Percentiles rank a stretch among this genome's conserved stretches.
Conservation (phyloP, 2,113 vertebrate species). For the Albula glossodonta region DNA sequence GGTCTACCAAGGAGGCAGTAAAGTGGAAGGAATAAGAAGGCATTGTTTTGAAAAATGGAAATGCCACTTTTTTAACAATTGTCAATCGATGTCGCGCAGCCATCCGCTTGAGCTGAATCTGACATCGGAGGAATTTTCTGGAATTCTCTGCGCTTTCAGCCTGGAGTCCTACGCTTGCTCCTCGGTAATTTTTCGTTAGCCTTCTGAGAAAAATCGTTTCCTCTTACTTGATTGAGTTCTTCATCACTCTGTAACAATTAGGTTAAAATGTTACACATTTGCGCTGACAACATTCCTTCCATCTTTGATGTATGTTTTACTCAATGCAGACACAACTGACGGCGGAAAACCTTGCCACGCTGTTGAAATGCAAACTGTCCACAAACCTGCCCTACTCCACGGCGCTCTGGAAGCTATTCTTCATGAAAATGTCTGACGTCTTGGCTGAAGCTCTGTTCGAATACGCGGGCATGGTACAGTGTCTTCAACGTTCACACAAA, state of each 20-base stretch:
- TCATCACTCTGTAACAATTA: neutral
- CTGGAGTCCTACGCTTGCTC: conserved; percentile 48
- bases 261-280: neutral
- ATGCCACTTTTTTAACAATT: neutral
- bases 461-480: conserved; percentile 39
- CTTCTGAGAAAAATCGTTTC: neutral
- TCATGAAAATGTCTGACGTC: conserved; percentile 38
- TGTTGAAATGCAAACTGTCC: conserved; percentile 44
- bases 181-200: conserved; percentile 35
- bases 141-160: conserved; percentile 37
- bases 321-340: conserved; percentile 37
- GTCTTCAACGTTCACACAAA: neutral
- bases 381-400: conserved; percentile 11
- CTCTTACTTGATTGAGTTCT: neutral
- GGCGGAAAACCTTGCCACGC: conserved; percentile 28
- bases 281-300: neutral
- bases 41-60: neutral
- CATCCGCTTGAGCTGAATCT: neutral
- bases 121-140: neutral
- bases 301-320: neutral
- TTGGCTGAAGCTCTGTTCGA: conserved; percentile 43
- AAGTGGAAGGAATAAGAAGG: neutral
- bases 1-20: neutral
- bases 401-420: conserved; percentile 51
- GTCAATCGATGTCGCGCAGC: conserved; percentile 13